phyloP scores from a whole-genome alignment of 2,797 vertebrate genomes.

The Spinus pinus region DNA sequence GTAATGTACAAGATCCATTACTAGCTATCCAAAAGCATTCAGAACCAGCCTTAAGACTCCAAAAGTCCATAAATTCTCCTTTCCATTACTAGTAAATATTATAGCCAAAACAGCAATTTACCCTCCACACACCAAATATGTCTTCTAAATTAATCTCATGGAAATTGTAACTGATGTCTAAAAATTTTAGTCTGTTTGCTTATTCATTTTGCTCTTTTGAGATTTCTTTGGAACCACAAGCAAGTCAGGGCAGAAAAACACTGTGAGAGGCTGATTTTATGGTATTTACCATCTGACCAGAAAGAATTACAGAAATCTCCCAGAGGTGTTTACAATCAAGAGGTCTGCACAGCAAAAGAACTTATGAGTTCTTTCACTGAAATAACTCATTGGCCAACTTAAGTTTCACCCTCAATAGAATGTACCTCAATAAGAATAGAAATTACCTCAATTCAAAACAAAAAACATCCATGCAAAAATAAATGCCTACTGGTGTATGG shows the following conservation, averaged over 20 bases:
- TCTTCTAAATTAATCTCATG: neutral
- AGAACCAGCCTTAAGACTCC: neutral
- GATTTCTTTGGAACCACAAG: neutral
- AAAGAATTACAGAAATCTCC: slow-evolving; percentile 12
- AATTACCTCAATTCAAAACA: neutral
- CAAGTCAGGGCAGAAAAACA: neutral
- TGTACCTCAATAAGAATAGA: neutral
- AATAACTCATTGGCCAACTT: neutral
- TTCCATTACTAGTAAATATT: neutral
- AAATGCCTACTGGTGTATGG: neutral
- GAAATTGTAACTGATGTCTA: neutral
- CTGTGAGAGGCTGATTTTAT: neutral
- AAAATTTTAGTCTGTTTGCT: neutral
- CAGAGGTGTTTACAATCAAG: neutral
- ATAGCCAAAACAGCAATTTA: neutral
- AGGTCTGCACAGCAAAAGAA: neutral
- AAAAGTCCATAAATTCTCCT: neutral
- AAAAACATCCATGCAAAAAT: neutral
- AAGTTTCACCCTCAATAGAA: neutral
- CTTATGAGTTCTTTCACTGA: neutral
- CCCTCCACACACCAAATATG: neutral
- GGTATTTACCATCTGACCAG: neutral
- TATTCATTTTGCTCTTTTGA: neutral
- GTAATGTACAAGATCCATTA: neutral
- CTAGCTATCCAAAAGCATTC: neutral